A percentile compares a stretch with the other conserved stretches of the same genome.
phyloP scores from a whole-genome alignment of 2,797 vertebrate genomes.

The Gadopsis marmoratus region DNA sequence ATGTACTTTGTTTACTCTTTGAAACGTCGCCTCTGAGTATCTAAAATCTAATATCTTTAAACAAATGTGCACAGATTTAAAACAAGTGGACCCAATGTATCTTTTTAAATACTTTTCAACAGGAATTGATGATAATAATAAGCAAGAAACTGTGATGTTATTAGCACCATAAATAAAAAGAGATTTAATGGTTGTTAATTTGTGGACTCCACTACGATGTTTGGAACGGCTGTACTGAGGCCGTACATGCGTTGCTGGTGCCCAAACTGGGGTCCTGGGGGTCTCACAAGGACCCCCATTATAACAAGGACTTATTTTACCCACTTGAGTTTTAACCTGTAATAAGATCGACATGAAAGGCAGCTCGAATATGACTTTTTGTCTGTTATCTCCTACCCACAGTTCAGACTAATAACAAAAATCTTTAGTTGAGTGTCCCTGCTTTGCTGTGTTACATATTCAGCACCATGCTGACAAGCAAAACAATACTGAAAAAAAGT shows the following conservation, averaged over 20 bases:
- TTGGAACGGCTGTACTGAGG: background rate
- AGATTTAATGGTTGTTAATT: background rate
- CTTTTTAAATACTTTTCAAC: background rate
- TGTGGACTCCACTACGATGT: background rate
- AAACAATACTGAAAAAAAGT: constrained; percentile 15
- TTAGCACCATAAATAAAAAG: background rate
- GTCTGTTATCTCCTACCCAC: constrained; percentile 8
- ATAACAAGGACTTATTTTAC: constrained; percentile 30
- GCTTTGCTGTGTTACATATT: constrained; percentile 6
- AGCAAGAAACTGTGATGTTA: background rate
- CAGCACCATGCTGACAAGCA: constrained; percentile 12
- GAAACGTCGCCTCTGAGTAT: constrained; percentile 1
- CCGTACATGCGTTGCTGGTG: constrained; percentile 14
- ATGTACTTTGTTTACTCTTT: constrained; percentile 6
- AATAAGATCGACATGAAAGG: background rate
- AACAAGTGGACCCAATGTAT: background rate
- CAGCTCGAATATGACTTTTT: constrained; percentile 1
- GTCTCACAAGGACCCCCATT: constrained; percentile 1
- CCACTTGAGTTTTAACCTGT: constrained; percentile 21
- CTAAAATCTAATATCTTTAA: background rate
- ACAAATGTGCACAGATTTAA: constrained; percentile 1
- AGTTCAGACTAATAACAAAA: constrained; percentile 3
- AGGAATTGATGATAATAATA: background rate
- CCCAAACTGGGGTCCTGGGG: constrained; percentile 29
- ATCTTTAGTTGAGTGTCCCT: constrained; percentile 2